Conservation (phyloP, 2,888 invertebrate genomes). For the Sminthurides aquaticus region DNA sequence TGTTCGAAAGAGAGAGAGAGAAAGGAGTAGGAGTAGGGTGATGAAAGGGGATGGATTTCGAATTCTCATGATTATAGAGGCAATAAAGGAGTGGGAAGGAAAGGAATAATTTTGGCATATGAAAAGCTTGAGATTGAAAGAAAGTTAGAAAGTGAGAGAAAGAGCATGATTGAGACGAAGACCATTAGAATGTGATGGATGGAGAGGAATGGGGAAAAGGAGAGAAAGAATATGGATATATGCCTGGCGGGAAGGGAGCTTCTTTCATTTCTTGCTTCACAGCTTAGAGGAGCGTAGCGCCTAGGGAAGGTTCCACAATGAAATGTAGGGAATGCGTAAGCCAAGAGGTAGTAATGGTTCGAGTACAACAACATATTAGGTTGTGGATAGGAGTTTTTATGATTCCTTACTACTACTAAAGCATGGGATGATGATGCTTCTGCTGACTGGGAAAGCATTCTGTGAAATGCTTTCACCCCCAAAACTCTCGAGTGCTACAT, state of each 20-base stretch:
- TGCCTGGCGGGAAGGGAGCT: background rate
- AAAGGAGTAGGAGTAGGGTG: too few species aligned
- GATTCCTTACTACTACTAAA: background rate
- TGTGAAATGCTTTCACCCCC: background rate
- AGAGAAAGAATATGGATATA: background rate
- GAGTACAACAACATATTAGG: background rate
- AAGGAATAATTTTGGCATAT: conserved; percentile 4
- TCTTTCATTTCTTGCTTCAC: too few species aligned
- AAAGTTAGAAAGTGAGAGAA: conserved; percentile 8
- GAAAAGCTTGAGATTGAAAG: conserved; percentile 1
- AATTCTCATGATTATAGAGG: background rate
- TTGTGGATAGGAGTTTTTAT: background rate
- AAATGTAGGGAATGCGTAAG: too few species aligned
- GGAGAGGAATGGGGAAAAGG: background rate
- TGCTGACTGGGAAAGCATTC: too few species aligned
- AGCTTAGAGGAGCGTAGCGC: too few species aligned
- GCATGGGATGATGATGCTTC: background rate
- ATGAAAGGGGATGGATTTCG: background rate
- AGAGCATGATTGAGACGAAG: background rate
- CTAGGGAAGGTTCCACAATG: too few species aligned
- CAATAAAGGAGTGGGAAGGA: conserved; percentile 4
- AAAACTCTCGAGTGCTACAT: background rate
- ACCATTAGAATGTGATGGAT: background rate
- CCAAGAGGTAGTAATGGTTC: too few species aligned
- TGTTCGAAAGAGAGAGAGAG: too few species aligned